Evolutionary conservation across 2,113 vertebrate species (phyloP), one percentile per base, ranked within the genome.

Genomic region (Spermophilus dauricus): DNA sequence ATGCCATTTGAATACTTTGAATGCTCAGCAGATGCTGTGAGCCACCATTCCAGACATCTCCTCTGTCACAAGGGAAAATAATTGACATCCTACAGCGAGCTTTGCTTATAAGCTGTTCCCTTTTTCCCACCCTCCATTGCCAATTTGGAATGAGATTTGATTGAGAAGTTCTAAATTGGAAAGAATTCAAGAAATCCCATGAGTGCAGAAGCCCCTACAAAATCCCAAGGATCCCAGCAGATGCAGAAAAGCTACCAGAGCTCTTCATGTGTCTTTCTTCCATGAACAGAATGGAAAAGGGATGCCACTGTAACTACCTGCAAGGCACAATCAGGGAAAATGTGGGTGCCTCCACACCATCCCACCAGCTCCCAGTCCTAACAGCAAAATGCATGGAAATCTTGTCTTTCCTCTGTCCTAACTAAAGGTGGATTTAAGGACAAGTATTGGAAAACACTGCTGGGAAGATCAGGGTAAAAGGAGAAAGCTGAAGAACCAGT

Each of bases 341-440:
- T 9, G 11, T 5, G 3, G 76, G 20, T 9, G 70, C 8, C 45
- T 24, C 53, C 42, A 8, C 42, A 8, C 9, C 28, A 8, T 6
- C 0, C 3, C 30, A 22, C 2, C 53, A 20, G 2, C 5, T 20
- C 24, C 28, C 37, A 34, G 65, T 7, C n/a, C 32, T 2, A 26
- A 24, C 7, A n/a, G 51, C 8, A 37, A 56, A 67, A 32, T 32
- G 30, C 11, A 56, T 4, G 11, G 42, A 4, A 28, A 18, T 53
- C 5, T n/a, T 39, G 32, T 65, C 22, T 76, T 82, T 28, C 83
- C 39, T 77, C 39, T 83, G 42, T 28, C 32, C n/a, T 28, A 18
- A 90, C 16, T 24, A 9, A 34, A 42, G 11, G 22, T 37, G 39
- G 34, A 8, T 72, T 30, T 81, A 42, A 70, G 56, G 65, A 3